Evolutionary conservation across 2,113 vertebrate genomes (phyloP).

Genomic region (Pachycephala philippinensis): DNA sequence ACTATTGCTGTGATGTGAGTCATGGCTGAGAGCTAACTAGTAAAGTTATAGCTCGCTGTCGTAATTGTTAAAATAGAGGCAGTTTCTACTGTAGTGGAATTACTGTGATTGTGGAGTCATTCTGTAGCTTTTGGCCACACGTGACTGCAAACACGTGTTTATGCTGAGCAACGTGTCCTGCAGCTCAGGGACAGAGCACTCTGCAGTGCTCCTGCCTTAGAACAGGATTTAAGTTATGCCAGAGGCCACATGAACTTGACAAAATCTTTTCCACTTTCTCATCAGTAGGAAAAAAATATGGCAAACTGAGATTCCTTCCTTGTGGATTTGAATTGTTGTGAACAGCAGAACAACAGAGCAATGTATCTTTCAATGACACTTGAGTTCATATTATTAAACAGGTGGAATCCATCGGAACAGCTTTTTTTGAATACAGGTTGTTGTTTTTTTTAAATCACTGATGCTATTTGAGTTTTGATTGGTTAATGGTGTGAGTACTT

Average conservation of each 20-base stretch:
- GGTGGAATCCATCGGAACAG: not conserved
- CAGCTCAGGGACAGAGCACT: not conserved
- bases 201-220: not conserved
- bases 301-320: not conserved
- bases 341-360: not conserved
- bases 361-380: not conserved
- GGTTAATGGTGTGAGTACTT: not conserved
- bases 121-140: not conserved
- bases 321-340: not conserved
- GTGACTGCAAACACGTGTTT: not conserved
- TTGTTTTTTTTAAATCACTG: not conserved
- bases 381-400: not conserved
- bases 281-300: not conserved
- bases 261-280: not conserved
- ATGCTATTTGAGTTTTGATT: not conserved
- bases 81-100: not conserved
- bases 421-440: not conserved
- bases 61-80: not conserved
- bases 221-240: not conserved
- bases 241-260: not conserved
- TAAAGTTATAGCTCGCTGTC: not conserved
- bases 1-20: not conserved
- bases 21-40: not conserved
- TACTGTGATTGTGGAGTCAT: not conserved
- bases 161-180: not conserved